Evolutionary conservation across 2,797 vertebrate genomes (phyloP).

Genomic region (Sebastes steindachneri): DNA sequence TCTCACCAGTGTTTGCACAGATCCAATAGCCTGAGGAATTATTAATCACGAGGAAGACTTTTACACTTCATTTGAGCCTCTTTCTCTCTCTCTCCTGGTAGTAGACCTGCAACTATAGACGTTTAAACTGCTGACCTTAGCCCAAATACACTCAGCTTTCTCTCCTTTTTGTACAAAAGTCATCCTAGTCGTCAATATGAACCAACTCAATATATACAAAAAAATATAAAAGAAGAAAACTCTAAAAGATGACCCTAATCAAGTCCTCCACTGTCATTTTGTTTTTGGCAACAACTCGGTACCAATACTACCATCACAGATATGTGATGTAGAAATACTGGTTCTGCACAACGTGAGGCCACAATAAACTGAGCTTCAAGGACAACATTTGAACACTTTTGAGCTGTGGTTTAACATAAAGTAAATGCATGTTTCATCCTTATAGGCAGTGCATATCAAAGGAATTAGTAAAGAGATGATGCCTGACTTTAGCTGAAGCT

Average conservation of each 20-base stretch:
- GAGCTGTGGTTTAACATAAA: conserved; percentile 13
- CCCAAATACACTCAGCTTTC: neutral
- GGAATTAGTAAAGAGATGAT: conserved; percentile 4
- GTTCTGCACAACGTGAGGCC: conserved; percentile 12
- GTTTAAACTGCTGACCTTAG: neutral
- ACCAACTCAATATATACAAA: neutral
- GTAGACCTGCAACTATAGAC: no score
- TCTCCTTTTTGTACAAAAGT: neutral
- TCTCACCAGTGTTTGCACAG: neutral
- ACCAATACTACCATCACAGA: conserved; percentile 10
- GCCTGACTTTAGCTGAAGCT: conserved; percentile 14
- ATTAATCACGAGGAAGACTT: neutral
- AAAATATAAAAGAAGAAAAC: neutral
- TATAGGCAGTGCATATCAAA: conserved; percentile 10
- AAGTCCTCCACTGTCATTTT: neutral
- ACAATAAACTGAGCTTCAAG: neutral
- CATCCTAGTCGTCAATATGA: neutral
- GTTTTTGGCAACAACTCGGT: conserved; percentile 55
- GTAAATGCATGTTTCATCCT: conserved; percentile 11
- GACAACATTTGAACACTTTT: neutral
- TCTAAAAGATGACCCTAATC: neutral
- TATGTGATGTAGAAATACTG: conserved; percentile 13
- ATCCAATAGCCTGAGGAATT: neutral
- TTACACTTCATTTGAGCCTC: neutral
- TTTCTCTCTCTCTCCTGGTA: neutral